Evolutionary conservation across 2,113 vertebrate species (phyloP), one percentile per base, ranked within the genome.

Genomic region (Todiramphus chloris): DNA sequence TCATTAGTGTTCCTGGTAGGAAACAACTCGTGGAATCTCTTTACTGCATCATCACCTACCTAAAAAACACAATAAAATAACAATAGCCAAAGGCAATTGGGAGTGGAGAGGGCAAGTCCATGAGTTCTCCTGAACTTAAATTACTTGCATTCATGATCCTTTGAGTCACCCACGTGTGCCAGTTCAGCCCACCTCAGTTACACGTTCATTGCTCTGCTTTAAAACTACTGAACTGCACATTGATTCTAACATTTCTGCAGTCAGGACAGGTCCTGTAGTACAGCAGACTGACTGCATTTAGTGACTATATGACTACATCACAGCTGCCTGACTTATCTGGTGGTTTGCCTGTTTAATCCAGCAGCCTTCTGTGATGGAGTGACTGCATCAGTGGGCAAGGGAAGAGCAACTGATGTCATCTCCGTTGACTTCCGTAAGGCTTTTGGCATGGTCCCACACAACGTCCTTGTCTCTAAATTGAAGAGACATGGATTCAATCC

Each of bases 11-110:
- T 96, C 96, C 98, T 98, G 90, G 98, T 95, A 96, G 98, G 77
- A 90, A 98, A 98, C 82, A 98, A 95, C 72, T 98, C 98, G 75
- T 98, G 97, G 87, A 98, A 98, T 55, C 97, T 98, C 98, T 98
- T 97, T 31, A 98, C 97, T 55, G 93, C 97, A 86, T 98, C 97
- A 13, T 97, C 93, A 90, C 98, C 97, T 28, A 95, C 96, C 97
- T 98, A 50, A 59, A 85, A 77, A 20, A 19, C 46, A 46, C 46
- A 46, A 19, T 46, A 44, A 77, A 60, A 75, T 37, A 28, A 82
- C 53, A 24, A 33, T 14, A 16, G 21, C 10, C 50, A n/a, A n/a
- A 73, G 58, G 15, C 11, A 62, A 20, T 56, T 56, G 69, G 39
- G 35, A 69, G 41, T 17, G 21, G 21, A 35, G 50, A 63, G 35